A percentile compares a stretch with the other conserved stretches of the same genome.
Conservation (phyloP, 2,113 vertebrate genomes). For the Limanda limanda region DNA sequence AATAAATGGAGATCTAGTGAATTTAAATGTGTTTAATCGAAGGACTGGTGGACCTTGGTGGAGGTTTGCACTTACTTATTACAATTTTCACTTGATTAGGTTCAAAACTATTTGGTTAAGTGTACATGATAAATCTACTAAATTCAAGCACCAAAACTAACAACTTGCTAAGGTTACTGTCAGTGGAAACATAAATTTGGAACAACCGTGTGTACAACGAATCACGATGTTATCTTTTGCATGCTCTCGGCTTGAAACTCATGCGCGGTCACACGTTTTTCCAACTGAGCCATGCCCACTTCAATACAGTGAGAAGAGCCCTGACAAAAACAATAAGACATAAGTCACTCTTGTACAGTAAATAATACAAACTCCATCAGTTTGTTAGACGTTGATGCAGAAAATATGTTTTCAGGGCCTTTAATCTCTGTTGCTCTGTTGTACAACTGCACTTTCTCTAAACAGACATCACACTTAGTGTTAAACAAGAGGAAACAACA, state of each 20-base stretch:
- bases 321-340: conserved; percentile 12
- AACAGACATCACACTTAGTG: conserved; percentile 8
- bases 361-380: conserved; percentile 6
- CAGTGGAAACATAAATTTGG: too few species aligned
- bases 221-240: background rate
- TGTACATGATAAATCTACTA: too few species aligned
- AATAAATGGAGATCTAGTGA: too few species aligned
- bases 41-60: too few species aligned
- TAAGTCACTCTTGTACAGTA: conserved; percentile 11
- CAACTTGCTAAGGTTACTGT: background rate
- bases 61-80: too few species aligned
- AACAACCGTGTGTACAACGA: background rate
- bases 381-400: background rate
- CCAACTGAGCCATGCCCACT: background rate
- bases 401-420: conserved; percentile 39
- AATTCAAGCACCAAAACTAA: background rate
- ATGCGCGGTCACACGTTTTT: background rate
- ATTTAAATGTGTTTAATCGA: too few species aligned
- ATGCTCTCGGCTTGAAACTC: background rate
- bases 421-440: conserved; percentile 22
- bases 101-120: too few species aligned
- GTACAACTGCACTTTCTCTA: conserved; percentile 22
- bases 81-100: too few species aligned
- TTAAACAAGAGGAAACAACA: background rate
- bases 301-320: conserved; percentile 6